Evolutionary conservation across 2,113 vertebrate species (phyloP).

Genomic region (Sander vitreus): DNA sequence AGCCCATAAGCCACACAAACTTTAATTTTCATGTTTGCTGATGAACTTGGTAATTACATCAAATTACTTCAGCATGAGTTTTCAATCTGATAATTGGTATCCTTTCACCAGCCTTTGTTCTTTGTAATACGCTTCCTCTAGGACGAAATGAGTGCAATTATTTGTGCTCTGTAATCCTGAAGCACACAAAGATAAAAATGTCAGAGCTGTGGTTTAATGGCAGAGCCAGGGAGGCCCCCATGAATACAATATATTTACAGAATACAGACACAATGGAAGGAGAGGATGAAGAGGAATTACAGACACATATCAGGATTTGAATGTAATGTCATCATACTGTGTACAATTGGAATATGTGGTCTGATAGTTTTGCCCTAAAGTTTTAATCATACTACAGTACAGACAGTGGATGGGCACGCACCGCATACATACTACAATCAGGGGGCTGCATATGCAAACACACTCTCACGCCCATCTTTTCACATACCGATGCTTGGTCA

Average conservation of each 20-base stretch:
- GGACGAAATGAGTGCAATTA: slow-evolving; percentile 68
- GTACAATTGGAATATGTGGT: not conserved
- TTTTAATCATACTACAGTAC: not conserved
- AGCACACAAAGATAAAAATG: slow-evolving; percentile 18
- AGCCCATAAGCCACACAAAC: slow-evolving; percentile 65
- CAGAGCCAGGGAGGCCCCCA: not conserved
- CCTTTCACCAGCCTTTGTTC: slow-evolving; percentile 58
- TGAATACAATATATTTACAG: slow-evolving; percentile 13
- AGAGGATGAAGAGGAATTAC: not conserved
- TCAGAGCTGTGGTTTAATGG: slow-evolving; percentile 1
- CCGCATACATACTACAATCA: not conserved
- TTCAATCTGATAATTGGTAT: slow-evolving; percentile 71
- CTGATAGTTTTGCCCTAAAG: not conserved
- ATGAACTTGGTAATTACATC: slow-evolving; percentile 77
- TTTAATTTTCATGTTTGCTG: slow-evolving; percentile 58
- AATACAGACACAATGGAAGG: not conserved
- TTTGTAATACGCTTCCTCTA: slow-evolving; percentile 59
- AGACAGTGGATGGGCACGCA: not conserved
- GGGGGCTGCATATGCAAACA: not conserved
- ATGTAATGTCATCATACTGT: not conserved
- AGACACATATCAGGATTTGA: not conserved
- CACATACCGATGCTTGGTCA: too few species aligned
- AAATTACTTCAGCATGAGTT: slow-evolving; percentile 71
- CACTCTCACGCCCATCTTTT: too few species aligned
- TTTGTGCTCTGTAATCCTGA: slow-evolving; percentile 57